These are phyloP conservation scores for Hydropsyche tenuis DNA, from an alignment of 1,140 invertebrate species.

Conservation along the genomic window DNA sequence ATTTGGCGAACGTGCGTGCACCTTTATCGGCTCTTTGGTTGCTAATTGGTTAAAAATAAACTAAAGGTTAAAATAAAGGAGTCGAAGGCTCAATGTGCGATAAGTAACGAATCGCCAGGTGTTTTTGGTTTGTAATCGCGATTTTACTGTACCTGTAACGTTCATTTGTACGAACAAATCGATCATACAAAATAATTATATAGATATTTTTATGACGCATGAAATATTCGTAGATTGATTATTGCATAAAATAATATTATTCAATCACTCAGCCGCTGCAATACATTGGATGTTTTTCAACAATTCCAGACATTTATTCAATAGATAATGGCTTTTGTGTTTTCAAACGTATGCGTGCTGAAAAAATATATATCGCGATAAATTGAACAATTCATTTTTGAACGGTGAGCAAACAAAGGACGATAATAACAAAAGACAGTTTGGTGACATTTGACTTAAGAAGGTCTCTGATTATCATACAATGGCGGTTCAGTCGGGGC, in stretches of 20 bases:
- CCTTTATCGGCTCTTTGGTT: neutral
- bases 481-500: slow-evolving; percentile 43
- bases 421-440: slow-evolving; percentile 47
- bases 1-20: neutral
- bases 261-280: too few species aligned
- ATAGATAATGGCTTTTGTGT: too few species aligned
- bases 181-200: too few species aligned
- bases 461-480: slow-evolving; percentile 49
- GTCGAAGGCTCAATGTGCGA: neutral
- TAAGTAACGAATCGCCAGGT: slow-evolving; percentile 15
- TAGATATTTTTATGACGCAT: too few species aligned
- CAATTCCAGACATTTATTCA: neutral
- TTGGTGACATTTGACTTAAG: slow-evolving; percentile 50
- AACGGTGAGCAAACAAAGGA: slow-evolving; percentile 42
- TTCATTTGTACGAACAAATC: too few species aligned
- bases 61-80: neutral
- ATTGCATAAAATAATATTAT: too few species aligned
- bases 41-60: slow-evolving; percentile 16
- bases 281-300: neutral
- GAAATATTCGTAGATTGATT: too few species aligned
- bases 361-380: slow-evolving; percentile 21
- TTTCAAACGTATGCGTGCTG: neutral
- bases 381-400: slow-evolving; percentile 41
- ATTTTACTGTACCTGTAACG: too few species aligned
- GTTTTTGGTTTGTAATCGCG: neutral